Conservation (phyloP, 2,113 vertebrate species). For the Jacana jacana region DNA sequence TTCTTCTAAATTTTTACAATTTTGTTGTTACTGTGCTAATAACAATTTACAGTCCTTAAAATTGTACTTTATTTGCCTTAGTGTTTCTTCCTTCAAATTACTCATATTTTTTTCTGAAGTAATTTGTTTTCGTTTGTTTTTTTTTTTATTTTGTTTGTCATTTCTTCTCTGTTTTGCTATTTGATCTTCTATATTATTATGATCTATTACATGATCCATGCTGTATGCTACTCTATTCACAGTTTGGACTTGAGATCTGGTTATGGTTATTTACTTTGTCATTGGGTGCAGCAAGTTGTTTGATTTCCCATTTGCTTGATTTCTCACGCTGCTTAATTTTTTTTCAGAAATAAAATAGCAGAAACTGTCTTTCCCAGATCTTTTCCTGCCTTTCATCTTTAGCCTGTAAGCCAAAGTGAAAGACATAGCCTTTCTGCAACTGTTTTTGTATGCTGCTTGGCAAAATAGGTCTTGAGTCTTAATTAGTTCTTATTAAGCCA, state of each 20-base stretch:
- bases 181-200: not conserved
- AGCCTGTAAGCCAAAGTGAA: not conserved
- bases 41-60: not conserved
- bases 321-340: not conserved
- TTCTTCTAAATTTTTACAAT: not conserved
- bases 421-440: not conserved
- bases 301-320: not conserved
- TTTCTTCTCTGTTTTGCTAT: not conserved
- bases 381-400: not conserved
- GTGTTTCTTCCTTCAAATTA: not conserved
- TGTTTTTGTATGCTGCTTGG: not conserved
- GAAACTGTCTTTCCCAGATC: not conserved
- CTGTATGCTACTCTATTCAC: not conserved
- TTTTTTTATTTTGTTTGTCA: not conserved
- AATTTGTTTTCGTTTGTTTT: not conserved
- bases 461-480: not conserved
- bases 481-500: not conserved
- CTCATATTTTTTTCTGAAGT: not conserved
- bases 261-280: not conserved
- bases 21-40: not conserved
- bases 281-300: not conserved
- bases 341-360: not conserved
- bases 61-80: not conserved
- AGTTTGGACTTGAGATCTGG: not conserved
- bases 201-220: not conserved